Conservation (phyloP, 2,113 vertebrate genomes). For the Apodemus speciosus region DNA sequence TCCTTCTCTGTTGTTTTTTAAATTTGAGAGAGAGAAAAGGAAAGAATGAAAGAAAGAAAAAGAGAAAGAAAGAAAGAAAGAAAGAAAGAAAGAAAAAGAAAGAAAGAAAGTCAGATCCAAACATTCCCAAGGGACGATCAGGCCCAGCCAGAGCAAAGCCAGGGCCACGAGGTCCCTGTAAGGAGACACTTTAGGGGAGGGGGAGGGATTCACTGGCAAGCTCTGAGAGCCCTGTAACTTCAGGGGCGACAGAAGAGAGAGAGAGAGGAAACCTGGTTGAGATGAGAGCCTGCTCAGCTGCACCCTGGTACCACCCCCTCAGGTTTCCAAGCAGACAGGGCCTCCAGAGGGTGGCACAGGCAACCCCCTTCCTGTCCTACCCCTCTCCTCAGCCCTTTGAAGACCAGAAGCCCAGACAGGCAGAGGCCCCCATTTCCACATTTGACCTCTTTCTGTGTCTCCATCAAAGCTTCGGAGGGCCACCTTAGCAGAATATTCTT, state of each 20-base stretch:
- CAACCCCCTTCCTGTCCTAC: background rate
- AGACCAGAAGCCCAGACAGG: conserved; percentile 62
- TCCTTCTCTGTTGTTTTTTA: background rate
- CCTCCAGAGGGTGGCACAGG: background rate
- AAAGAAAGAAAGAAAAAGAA: background rate
- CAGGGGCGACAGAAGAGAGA: background rate
- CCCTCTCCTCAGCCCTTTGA: conserved; percentile 64
- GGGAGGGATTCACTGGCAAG: conserved; percentile 44
- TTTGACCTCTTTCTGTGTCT: conserved; percentile 70
- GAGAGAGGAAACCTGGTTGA: background rate
- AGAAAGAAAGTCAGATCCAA: background rate
- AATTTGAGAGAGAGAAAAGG: background rate
- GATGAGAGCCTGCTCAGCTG: background rate
- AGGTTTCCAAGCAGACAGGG: background rate
- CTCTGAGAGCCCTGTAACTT: conserved; percentile 58
- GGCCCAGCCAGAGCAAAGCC: conserved; percentile 43
- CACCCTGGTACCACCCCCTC: background rate
- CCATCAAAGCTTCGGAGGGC: conserved; percentile 76
- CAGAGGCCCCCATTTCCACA: conserved; percentile 22
- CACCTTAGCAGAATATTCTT: conserved; percentile 58
- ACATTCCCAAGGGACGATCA: conserved; percentile 49
- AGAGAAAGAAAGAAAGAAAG: background rate
- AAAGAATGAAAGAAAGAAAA: background rate
- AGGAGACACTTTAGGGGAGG: conserved; percentile 68
- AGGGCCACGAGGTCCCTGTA: conserved; percentile 49